Conservation (phyloP, 1,140 invertebrate genomes). For the Lucilia cuprina region DNA sequence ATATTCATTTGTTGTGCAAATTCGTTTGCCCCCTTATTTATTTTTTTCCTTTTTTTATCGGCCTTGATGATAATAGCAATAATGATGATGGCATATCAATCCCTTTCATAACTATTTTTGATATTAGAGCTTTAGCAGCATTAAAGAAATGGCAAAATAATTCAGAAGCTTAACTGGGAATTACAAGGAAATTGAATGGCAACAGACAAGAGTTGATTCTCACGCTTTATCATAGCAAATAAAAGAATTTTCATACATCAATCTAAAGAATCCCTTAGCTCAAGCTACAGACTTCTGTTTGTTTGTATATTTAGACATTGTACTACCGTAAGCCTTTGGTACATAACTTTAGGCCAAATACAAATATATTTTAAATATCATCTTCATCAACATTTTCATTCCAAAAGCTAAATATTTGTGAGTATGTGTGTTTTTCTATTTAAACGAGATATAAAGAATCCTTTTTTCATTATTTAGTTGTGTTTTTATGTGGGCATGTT, state of each 20-base stretch:
- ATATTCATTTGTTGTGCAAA: constrained; percentile 33
- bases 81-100: constrained; percentile 7
- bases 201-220: not conserved
- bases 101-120: not conserved
- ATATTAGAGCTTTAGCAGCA: not conserved
- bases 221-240: not conserved
- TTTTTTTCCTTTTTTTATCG: not conserved
- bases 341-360: constrained; percentile 17
- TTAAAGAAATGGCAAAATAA: not conserved
- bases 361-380: constrained; percentile 21
- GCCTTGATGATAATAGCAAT: not conserved
- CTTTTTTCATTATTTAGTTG: not conserved
- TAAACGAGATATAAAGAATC: not conserved
- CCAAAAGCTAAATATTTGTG: not conserved
- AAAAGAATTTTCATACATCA: not conserved
- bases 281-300: not conserved
- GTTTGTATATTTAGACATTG: not conserved
- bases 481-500: constrained; percentile 16
- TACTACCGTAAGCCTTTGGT: not conserved
- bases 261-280: too few relatives aligned
- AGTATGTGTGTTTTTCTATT: not conserved
- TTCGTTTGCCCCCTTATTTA: not conserved
- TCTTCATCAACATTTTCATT: not conserved
- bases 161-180: not conserved
- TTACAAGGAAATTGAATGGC: not conserved